Base-by-base conservation (phyloP, 2,888 invertebrate species). In the Sinopyrophorus schimmeli region DNA sequence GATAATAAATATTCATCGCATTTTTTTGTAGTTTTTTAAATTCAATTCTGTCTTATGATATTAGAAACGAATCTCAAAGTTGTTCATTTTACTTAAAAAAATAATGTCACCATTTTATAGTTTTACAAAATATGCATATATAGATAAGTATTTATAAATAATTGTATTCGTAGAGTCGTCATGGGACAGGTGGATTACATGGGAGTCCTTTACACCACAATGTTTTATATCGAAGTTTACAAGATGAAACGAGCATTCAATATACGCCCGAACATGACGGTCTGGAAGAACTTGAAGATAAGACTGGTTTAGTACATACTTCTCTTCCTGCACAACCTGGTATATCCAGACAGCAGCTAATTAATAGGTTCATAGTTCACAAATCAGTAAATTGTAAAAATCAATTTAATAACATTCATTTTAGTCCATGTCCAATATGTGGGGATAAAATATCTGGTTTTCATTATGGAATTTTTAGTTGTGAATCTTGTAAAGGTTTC, bases 401-500 rank as follows among this genome's bases (percentile, higher is more conserved):
- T 18, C 4, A 18, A 5, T 5, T 9, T 17, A 14, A n/a, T 30
- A 2, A 4, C 15, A 2, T 10, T 53, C 17, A 63, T 65, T 71
- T 3, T 72, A 92, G 93, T 60, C 94, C 94, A 0, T 95, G 95
- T 68, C 94, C 95, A 7, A 93, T 95, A 43, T 95, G 95, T 72
- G 93, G 92, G 2, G 95, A 95, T 74, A 92, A 93, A 71, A 94
- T 94, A 69, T 92, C 92, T 61, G 94, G 97, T 16, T 97, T 96
- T 76, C 97, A 97, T 74, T 97, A 97, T 74, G 97, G 97, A 6
- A 96, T 96, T 63, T 96, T 95, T 77, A 95, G 94, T 6, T 97
- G 97, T 76, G 97, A 97, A 71, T 93, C 93, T 11, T 97, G 97
- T 75, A 97, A 97, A 74, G 96, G 96, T 1, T 97, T 97, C 77